A percentile compares a stretch with the other conserved stretches of the same genome.
phyloP scores from a whole-genome alignment of 2,888 invertebrate genomes.

The Chloroclysta siterata region DNA sequence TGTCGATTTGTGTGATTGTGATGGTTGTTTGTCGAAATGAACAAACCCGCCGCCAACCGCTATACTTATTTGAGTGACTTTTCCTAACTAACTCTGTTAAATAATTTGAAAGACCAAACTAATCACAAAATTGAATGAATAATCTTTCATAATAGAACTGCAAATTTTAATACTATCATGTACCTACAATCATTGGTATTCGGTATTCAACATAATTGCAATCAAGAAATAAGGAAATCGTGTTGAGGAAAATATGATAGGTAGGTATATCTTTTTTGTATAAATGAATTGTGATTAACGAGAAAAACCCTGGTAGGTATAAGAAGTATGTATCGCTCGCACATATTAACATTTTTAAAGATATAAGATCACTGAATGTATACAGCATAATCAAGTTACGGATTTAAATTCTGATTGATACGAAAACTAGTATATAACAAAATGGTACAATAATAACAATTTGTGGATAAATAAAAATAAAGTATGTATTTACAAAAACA shows the following conservation, averaged over 20 bases:
- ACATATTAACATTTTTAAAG: no score
- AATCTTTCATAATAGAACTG: neutral
- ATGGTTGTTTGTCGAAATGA: slow-evolving; percentile 60
- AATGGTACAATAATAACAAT: no score
- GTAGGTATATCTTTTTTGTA: no score
- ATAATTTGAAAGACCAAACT: neutral
- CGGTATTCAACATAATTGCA: neutral
- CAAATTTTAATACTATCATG: neutral
- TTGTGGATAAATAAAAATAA: no score
- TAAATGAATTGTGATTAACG: no score
- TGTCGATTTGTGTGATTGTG: slow-evolving; percentile 67
- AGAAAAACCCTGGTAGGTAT: neutral
- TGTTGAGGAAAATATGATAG: neutral
- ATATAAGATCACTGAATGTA: no score
- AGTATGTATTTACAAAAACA: no score
- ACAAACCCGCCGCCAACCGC: slow-evolving; percentile 75
- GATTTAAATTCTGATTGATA: no score
- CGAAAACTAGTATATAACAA: no score
- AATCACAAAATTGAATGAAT: neutral
- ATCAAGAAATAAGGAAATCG: neutral
- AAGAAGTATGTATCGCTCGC: no score
- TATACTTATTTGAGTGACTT: slow-evolving; percentile 3
- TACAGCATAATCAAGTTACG: no score
- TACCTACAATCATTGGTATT: neutral
- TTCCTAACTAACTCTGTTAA: neutral